Conservation (phyloP, 2,797 vertebrate species). For the Muscicapa comitata region DNA sequence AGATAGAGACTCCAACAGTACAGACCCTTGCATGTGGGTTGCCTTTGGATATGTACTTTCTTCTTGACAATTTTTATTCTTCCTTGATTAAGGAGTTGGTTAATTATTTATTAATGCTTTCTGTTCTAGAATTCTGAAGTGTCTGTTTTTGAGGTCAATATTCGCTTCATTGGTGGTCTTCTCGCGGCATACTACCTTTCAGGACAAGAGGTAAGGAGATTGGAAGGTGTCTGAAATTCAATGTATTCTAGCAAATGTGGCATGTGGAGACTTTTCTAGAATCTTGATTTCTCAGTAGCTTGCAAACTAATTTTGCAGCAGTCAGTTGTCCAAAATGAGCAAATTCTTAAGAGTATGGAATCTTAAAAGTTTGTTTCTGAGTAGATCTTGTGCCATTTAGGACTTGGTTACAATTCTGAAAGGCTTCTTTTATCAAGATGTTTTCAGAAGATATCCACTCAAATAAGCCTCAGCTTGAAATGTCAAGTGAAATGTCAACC, state of each 20-base stretch:
- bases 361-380: not conserved
- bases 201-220: constrained; percentile 89
- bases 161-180: constrained; percentile 95
- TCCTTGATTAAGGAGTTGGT: not conserved
- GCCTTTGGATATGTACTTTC: not conserved
- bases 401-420: not conserved
- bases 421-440: not conserved
- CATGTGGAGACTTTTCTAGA: not conserved
- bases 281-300: not conserved
- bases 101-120: not conserved
- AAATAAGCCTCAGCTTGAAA: not conserved
- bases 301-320: not conserved
- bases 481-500: not conserved
- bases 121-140: constrained; percentile 91
- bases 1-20: not conserved
- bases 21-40: not conserved
- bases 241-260: not conserved
- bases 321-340: not conserved
- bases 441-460: not conserved
- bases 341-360: not conserved
- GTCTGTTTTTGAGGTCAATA: constrained; percentile 99
- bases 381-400: not conserved
- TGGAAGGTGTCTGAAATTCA: not conserved
- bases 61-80: not conserved
- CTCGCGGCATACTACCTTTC: constrained; percentile 96